These are phyloP conservation scores for Allophyes oxyacanthae DNA, from an alignment of 2,888 invertebrate species.

Conservation along the genomic window DNA sequence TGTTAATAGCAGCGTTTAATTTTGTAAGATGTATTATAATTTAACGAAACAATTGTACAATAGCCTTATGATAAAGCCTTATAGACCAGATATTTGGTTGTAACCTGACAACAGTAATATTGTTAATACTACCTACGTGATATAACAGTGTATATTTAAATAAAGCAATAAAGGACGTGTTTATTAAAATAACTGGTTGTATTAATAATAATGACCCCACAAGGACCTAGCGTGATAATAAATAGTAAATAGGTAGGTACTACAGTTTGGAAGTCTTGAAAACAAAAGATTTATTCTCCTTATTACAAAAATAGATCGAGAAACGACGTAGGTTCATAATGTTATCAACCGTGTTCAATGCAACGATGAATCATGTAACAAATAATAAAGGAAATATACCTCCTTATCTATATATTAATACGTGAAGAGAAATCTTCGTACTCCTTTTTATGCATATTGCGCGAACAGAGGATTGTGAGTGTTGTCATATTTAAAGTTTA, in stretches of 20 bases:
- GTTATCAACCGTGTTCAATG: too few species aligned
- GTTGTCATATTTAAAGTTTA: too few species aligned
- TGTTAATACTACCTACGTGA: slow-evolving; percentile 30
- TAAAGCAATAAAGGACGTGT: slow-evolving; percentile 43
- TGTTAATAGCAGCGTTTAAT: not conserved
- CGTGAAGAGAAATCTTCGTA: too few species aligned
- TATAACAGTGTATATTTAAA: slow-evolving; percentile 27
- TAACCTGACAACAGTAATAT: slow-evolving; percentile 22
- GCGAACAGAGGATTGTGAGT: too few species aligned
- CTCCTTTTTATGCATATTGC: too few species aligned
- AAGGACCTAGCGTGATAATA: not conserved
- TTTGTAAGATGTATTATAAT: slow-evolving; percentile 32
- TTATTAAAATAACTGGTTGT: slow-evolving; percentile 15
- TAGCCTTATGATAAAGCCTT: slow-evolving; percentile 42
- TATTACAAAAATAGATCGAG: slow-evolving; percentile 7
- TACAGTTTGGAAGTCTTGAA: too few species aligned
- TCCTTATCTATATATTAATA: too few species aligned
- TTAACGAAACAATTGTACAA: slow-evolving; percentile 31
- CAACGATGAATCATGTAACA: not conserved
- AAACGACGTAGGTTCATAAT: slow-evolving; percentile 24
- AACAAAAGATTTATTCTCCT: not conserved
- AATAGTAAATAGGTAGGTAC: too few species aligned
- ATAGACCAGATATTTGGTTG: slow-evolving; percentile 12
- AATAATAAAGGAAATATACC: not conserved
- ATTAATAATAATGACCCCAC: not conserved